These are phyloP conservation scores for Epirrhoe tristata DNA, from an alignment of 2,888 invertebrate genomes.

Conservation along the genomic window DNA sequence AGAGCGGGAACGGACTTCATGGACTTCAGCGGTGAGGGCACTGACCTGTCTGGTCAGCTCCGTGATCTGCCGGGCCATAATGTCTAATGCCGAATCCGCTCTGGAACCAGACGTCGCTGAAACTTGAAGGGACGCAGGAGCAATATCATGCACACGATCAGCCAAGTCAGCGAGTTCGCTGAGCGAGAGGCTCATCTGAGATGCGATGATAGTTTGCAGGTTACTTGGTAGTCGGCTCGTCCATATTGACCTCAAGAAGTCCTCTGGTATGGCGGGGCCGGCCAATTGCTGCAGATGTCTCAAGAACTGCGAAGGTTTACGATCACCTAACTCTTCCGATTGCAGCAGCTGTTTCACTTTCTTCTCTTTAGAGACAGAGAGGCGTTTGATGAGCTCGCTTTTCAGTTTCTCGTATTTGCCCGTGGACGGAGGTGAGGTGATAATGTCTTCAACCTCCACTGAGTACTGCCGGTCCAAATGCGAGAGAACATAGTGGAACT, in stretches of 20 bases:
- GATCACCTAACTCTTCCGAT: conserved; percentile 39
- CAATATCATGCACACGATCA: conserved; percentile 1
- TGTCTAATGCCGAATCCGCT: background rate
- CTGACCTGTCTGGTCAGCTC: conserved; percentile 9
- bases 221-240: conserved; percentile 14
- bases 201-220: conserved; percentile 32
- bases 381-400: conserved; percentile 12
- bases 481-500: conserved; percentile 4
- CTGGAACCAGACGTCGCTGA: background rate
- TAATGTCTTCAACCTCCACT: conserved; percentile 18
- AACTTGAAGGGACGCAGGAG: background rate
- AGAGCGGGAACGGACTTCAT: background rate
- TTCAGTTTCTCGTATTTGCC: conserved; percentile 2
- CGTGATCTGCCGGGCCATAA: background rate
- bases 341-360: conserved; percentile 32
- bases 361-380: conserved; percentile 13
- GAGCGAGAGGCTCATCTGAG: conserved; percentile 18
- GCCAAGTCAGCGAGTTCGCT: conserved; percentile 3
- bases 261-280: conserved; percentile 32
- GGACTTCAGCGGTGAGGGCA: background rate
- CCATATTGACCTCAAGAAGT: conserved; percentile 35
- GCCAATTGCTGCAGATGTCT: conserved; percentile 34
- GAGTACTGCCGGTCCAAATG: conserved; percentile 13
- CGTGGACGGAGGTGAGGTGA: background rate
- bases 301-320: conserved; percentile 40